Percentiles rank a stretch among this genome's conserved stretches.
Conservation (phyloP, 2,888 invertebrate species). For the Cyrtodaria siliqua region DNA sequence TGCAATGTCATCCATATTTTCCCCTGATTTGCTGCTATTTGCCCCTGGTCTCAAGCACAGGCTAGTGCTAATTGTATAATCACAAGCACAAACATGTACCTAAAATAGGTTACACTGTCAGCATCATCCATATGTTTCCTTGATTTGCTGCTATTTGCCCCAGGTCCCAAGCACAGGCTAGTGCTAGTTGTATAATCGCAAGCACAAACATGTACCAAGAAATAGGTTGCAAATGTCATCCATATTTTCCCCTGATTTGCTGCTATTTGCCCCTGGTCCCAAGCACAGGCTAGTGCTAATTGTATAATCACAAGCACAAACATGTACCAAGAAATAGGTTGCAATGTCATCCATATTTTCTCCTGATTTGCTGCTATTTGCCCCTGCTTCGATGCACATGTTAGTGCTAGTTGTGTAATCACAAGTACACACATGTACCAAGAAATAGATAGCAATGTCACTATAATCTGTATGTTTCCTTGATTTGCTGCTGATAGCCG, state of each 20-base stretch:
- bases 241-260: no score
- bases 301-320: slow-evolving; percentile 16
- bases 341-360: neutral
- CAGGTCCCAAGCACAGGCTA: no score
- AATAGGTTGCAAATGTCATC: no score
- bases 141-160: no score
- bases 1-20: neutral
- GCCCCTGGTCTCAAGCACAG: slow-evolving; percentile 2
- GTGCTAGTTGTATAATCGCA: no score
- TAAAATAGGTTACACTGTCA: slow-evolving; percentile 2
- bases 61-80: neutral
- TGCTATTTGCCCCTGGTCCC: slow-evolving; percentile 8
- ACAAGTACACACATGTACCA: slow-evolving; percentile 29
- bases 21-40: neutral
- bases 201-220: no score
- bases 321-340: slow-evolving; percentile 22
- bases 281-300: slow-evolving; percentile 40
- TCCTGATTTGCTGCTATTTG: no score
- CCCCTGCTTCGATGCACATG: slow-evolving; percentile 19
- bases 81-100: no score
- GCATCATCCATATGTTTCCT: no score
- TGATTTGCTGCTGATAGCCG: neutral
- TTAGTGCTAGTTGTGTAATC: slow-evolving; percentile 17
- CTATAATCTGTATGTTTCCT: neutral
- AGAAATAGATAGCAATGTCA: neutral